Conservation (phyloP, 2,797 vertebrate species). For the Corythornis leucogaster region DNA sequence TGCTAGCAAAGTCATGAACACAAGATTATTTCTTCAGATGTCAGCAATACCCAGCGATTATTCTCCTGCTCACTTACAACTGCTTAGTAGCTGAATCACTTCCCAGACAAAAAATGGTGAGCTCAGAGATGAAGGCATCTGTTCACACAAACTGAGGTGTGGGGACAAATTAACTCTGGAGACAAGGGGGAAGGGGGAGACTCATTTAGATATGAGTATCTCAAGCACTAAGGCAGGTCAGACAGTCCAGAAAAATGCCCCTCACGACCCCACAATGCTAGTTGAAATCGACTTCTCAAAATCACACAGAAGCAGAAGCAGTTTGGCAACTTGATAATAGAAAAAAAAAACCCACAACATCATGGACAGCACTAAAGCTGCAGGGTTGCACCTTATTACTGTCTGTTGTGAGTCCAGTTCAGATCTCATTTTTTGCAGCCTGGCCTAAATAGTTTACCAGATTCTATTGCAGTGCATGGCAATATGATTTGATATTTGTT, state of each 20-base stretch:
- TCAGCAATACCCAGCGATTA: slow-evolving; percentile 41
- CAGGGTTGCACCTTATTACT: neutral
- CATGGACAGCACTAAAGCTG: neutral
- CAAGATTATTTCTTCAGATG: slow-evolving; percentile 40
- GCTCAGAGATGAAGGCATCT: slow-evolving; percentile 26
- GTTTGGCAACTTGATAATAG: neutral
- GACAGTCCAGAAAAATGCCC: neutral
- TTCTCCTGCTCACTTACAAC: slow-evolving; percentile 41
- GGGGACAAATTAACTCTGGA: slow-evolving; percentile 43
- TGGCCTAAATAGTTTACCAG: neutral
- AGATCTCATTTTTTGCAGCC: neutral
- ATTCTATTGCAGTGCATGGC: neutral
- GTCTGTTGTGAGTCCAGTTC: neutral
- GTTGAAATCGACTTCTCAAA: neutral
- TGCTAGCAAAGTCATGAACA: slow-evolving; percentile 18
- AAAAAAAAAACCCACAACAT: neutral
- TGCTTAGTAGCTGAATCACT: slow-evolving; percentile 48
- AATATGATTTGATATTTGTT: neutral
- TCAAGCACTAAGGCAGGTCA: neutral
- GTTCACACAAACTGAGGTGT: slow-evolving; percentile 43
- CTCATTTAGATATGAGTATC: neutral
- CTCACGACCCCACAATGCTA: neutral
- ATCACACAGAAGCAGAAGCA: neutral
- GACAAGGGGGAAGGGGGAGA: neutral
- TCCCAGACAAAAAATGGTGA: slow-evolving; percentile 29